Base-by-base conservation (phyloP, 1,140 invertebrate genomes). In the Theocolax elegans region DNA sequence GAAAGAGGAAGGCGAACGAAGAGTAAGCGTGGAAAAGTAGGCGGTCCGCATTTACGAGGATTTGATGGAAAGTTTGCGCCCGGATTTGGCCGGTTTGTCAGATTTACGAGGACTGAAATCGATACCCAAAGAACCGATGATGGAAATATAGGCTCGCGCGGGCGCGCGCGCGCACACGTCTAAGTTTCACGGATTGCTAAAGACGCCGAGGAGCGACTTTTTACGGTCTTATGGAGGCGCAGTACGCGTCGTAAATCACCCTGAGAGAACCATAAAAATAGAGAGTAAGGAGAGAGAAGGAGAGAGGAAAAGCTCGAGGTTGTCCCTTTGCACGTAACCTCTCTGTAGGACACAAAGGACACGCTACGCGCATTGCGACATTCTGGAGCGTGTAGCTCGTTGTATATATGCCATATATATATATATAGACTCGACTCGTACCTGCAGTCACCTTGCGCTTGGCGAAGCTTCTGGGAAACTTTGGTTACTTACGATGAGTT, bases 361-460 rank as follows among this genome's bases (percentile, higher is more conserved):
- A n/a, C n/a, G n/a, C n/a, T n/a, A n/a, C n/a, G n/a, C 59, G 40
- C 67, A 67, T 83, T 83, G 75, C 82, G 79, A 83, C 77, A 85
- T 82, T 80, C 76, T 76, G 62, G 73, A 78, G 74, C 73, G 75
- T 59, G 77, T 76, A 6, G 10, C 27, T 54, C 63, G 70, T 67
- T 42, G 67, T 59, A 62, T 51, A 71, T 64, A 29, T 67, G 56
- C 66, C n/a, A n/a, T n/a, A n/a, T n/a, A n/a, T n/a, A n/a, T n/a
- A n/a, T n/a, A n/a, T n/a, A n/a, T n/a, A n/a, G n/a, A n/a, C n/a
- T 56, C 69, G 53, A 44, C 51, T 38, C 19, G n/a, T 67, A 65
- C 44, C 60, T 65, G 60, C 6, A n/a, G 15, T 13, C 4, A n/a
- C 15, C 13, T 40, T 13, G 49, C 7, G 25, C 13, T 29, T 12